Base-by-base conservation (phyloP, 2,888 invertebrate species). In the Clusia tigrina region DNA sequence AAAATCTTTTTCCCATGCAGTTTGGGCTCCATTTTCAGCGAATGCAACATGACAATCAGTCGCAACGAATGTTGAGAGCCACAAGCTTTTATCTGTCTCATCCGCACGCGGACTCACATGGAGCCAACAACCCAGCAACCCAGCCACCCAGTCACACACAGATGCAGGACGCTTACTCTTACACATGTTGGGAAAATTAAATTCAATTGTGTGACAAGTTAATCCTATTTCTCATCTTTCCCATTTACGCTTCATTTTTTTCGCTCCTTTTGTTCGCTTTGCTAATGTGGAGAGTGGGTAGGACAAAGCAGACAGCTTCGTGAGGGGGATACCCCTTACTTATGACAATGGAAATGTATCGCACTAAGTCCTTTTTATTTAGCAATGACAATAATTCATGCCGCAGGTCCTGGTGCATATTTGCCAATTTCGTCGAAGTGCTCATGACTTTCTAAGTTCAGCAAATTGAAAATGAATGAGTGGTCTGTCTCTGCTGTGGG, bases 161-260 rank as follows among this genome's bases (percentile, higher is more conserved):
- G 15, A 59, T 22, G 24, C 17, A 59, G n/a, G n/a, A n/a, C 37
- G 17, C 22, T 22, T 18, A 52, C 38, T 18, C 22, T n/a, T n/a
- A 20, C 48, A 22, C 22, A 3, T 18, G 71, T 71, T 73, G 71
- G 77, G 73, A 77, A 79, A 79, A 79, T 79, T 80, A 78, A 79
- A 80, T 79, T 79, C 80, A 80, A 79, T 79, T 79, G 74, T 77
- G 73, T 79, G 78, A 78, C 78, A 79, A 78, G 80, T 79, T 79
- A 79, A 79, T 79, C 77, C 74, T 72, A 73, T 78, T 78, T 72
- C 77, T 76, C 77, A 77, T 76, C 73, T 72, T 74, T 77, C 74
- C 76, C 74, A 75, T 77, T 74, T 74, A 74, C 76, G 76, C 77
- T 75, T 74, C 77, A 74, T 74, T 72, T 74, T 75, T 74, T 74